Evolutionary conservation across 2,113 vertebrate species (phyloP).

Genomic region (Pelobates fuscus): DNA sequence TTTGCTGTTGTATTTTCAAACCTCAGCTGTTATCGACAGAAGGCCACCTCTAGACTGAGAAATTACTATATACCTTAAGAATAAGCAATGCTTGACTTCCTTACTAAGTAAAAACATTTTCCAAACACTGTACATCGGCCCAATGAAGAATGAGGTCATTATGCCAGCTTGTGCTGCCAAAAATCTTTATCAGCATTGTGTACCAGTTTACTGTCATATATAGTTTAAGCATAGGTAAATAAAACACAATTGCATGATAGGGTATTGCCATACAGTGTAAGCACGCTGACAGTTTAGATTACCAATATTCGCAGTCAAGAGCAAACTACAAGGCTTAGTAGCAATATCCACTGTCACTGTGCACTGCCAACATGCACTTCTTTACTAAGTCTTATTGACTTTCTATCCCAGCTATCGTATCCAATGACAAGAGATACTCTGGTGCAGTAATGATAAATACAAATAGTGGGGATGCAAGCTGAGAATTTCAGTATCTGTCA

Average conservation of each 20-base stretch:
- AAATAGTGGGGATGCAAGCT: constrained; percentile 39
- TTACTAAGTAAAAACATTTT: too few relatives aligned
- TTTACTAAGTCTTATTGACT: constrained; percentile 46
- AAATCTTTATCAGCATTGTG: constrained; percentile 2
- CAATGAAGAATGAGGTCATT: constrained; percentile 13
- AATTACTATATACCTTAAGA: too few relatives aligned
- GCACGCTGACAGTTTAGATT: constrained; percentile 25
- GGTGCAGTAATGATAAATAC: constrained; percentile 46
- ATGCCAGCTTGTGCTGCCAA: constrained; percentile 11
- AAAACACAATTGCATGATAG: constrained; percentile 20
- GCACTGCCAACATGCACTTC: constrained; percentile 41
- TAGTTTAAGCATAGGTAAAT: constrained; percentile 2
- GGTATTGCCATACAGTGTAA: constrained; percentile 19
- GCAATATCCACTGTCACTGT: constrained; percentile 45
- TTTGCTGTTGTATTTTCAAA: too few relatives aligned
- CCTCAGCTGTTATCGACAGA: too few relatives aligned
- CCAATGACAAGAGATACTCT: constrained; percentile 45
- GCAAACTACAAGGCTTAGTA: constrained; percentile 41
- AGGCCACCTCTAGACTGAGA: too few relatives aligned
- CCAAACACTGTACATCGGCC: constrained; percentile 2
- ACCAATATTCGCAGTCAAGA: constrained; percentile 33
- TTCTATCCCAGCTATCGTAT: constrained; percentile 30
- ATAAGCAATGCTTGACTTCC: too few relatives aligned
- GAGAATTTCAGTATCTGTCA: constrained; percentile 43
- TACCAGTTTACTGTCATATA: constrained; percentile 28